Evolutionary conservation across 1,140 invertebrate species (phyloP).

Genomic region (Zaprionus africanus): DNA sequence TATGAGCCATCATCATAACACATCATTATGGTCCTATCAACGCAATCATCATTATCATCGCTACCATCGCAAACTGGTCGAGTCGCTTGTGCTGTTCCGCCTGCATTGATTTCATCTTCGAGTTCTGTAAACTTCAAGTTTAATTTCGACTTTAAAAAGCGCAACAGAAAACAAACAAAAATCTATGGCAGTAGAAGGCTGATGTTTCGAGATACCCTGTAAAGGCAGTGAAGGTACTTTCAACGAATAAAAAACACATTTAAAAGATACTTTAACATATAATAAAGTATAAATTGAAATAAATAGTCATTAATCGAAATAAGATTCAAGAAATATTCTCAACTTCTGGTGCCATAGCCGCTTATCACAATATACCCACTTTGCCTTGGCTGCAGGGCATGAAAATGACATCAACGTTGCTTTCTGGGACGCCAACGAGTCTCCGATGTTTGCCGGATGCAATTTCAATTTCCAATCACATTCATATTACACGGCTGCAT

Average conservation of each 20-base stretch:
- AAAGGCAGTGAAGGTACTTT: neutral
- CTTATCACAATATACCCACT: neutral
- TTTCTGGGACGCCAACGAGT: constrained; percentile 16
- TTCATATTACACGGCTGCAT: constrained; percentile 77
- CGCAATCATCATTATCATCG: constrained; percentile 50
- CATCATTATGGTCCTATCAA: constrained; percentile 66
- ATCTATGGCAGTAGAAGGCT: neutral
- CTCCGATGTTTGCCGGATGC: constrained; percentile 68
- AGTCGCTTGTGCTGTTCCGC: constrained; percentile 49
- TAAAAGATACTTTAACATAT: neutral
- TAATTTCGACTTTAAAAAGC: constrained; percentile 37
- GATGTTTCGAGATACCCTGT: constrained; percentile 5
- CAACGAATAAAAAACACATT: neutral
- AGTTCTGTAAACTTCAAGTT: constrained; percentile 64
- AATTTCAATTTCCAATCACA: constrained; percentile 81
- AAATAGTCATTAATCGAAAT: too few species aligned
- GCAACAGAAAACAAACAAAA: constrained; percentile 5
- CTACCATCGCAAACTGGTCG: constrained; percentile 63
- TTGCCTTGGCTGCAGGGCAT: constrained; percentile 1
- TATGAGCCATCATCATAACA: constrained; percentile 37
- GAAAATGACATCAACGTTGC: neutral
- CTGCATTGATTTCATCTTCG: constrained; percentile 36
- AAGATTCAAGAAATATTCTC: neutral
- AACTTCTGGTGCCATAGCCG: neutral
- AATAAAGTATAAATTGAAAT: too few species aligned